Evolutionary conservation across 2,888 invertebrate genomes (phyloP), one percentile per base, ranked within the genome.

Genomic region (Neoscelio sp.): DNA sequence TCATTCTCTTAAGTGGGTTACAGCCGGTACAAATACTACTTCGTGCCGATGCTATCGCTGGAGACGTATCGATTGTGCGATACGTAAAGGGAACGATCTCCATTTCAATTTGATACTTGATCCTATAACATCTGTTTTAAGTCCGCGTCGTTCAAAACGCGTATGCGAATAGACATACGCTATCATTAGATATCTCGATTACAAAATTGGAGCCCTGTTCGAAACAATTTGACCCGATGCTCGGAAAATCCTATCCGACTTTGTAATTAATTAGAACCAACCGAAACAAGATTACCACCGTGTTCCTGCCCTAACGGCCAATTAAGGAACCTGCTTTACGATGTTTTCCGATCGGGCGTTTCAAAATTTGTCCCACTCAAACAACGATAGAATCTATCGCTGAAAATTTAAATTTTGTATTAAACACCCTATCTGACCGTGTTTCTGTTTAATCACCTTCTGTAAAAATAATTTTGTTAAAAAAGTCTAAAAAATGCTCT

Each of bases 1-100:
- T 80, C 74, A 79, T 79, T 76, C 67, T 64, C 58, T 67, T 84
- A 78, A 84, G 38, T 38, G 38, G 38, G 38, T 38, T 38, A 38
- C 38, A 38, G 2, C 2, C 3, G 38, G 38, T 38, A 38, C 13
- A 38, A 13, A 38, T 12, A 38, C 12, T 7, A 3, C 12, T 12
- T 13, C 12, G 38, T 38, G 38, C 13, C 38, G 38, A 38, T 38
- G 4, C 12, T 13, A 38, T 38, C 38, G 13, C 7, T 38, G 2
- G 6, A 2, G 38, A 3, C 13, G 3, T 38, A 38, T 38, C 13
- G 38, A 1, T 38, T 13, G 12, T 38, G 1, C 10, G 2, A 13
- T 38, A 10, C 33, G 2, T n/a, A n/a, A 33, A 4, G 2, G 38
- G 4, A 38, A 38, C 38, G 38, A 38, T 12, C 13, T 7, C 13